A percentile compares a stretch with the other conserved stretches of the same genome.
phyloP scores from a whole-genome alignment of 1,140 invertebrate genomes.

The Ceratosolen fusciceps region DNA sequence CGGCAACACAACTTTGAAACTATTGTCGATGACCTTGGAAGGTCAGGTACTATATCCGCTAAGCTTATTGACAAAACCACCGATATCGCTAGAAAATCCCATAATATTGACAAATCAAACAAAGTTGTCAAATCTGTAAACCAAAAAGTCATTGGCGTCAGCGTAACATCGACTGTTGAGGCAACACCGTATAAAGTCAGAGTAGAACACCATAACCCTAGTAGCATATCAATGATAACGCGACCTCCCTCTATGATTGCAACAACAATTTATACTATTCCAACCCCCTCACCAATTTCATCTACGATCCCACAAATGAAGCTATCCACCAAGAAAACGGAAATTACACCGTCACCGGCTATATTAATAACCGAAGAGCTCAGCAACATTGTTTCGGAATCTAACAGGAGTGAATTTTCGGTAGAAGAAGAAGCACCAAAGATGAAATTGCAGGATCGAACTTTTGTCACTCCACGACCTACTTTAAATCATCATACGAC shows the following conservation, averaged over 20 bases:
- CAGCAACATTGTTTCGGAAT: slow-evolving; percentile 71
- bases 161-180: slow-evolving; percentile 67
- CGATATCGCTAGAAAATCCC: not conserved
- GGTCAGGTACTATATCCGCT: slow-evolving; percentile 52
- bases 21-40: slow-evolving; percentile 59
- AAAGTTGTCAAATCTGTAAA: slow-evolving; percentile 53
- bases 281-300: not conserved
- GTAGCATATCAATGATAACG: slow-evolving; percentile 39
- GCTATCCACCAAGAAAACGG: not conserved
- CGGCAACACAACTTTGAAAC: slow-evolving; percentile 59
- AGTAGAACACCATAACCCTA: slow-evolving; percentile 62
- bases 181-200: slow-evolving; percentile 68
- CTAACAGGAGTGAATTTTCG: slow-evolving; percentile 73
- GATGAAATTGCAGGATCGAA: slow-evolving; percentile 63
- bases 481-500: slow-evolving; percentile 21
- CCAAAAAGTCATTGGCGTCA: slow-evolving; percentile 68
- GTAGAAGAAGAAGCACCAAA: slow-evolving; percentile 72
- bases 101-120: slow-evolving; percentile 24
- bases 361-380: slow-evolving; percentile 69
- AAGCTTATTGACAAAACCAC: slow-evolving; percentile 49
- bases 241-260: slow-evolving; percentile 40
- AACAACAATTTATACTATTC: not conserved
- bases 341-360: slow-evolving; percentile 43
- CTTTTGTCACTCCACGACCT: slow-evolving; percentile 56
- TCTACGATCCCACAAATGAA: not conserved